Evolutionary conservation across 1,140 invertebrate genomes (phyloP), one percentile per base, ranked within the genome.

Genomic region (Atta colombica): DNA sequence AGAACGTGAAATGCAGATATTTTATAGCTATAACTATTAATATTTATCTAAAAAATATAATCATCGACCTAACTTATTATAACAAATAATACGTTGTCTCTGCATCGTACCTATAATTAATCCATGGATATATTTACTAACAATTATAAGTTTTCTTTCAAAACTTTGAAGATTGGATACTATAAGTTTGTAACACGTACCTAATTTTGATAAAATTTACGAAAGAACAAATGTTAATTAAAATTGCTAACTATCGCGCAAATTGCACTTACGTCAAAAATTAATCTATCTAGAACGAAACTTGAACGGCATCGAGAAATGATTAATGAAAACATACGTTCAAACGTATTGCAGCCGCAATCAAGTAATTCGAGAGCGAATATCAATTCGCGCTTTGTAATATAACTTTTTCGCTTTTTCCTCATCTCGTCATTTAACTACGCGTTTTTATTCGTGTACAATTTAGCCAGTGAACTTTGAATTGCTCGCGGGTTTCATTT

Each of bases 281-380:
- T 74, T 35, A 49, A 82, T 82, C 49, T 58, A 39, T 55, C 51
- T 45, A 45, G 2, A 72, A 72, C n/a, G 18, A 72, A 82, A 74
- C 53, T 82, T 72, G 53, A 74, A 28, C 63, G 77, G 65, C 39
- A 74, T 82, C 53, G 53, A 72, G 39, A 74, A 16, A 82, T 72
- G 80, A 82, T 82, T 82, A 82, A 82, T 82, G 80, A 82, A 72
- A 82, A 82, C 39, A 55, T 74, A 12, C 80, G 53, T 49, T 21
- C 66, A 60, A 82, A 16, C 21, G 16, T 82, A 82, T 74, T 55
- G 63, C n/a, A 80, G 21, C 63, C 25, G 31, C 53, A 49, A 55
- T 82, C 55, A 74, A 49, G 53, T 82, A 82, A 82, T 82, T 60
- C 35, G 80, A 82, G 53, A 49, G 18, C 80, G 80, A 61, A 82